Conservation (phyloP, 2,797 vertebrate species). For the Nannoperca australis region DNA sequence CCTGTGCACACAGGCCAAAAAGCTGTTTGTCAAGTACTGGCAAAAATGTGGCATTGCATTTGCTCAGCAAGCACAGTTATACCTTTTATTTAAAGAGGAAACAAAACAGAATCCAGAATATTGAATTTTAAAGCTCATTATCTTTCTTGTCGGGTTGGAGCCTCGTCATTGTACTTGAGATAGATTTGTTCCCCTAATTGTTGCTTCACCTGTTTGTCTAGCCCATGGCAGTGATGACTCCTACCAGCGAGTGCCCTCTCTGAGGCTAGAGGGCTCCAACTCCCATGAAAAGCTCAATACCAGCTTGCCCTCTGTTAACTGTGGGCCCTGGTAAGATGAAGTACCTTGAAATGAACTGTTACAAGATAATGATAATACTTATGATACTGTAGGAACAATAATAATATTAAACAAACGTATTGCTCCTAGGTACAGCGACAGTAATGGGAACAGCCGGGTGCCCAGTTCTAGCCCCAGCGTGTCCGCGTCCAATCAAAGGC, state of each 20-base stretch:
- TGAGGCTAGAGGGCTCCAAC: conserved; percentile 88
- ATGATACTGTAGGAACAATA: neutral
- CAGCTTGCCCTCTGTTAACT: conserved; percentile 96
- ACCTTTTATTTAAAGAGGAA: neutral
- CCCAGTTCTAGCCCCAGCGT: conserved; percentile 65
- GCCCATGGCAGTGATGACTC: conserved; percentile 79
- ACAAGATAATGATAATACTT: neutral
- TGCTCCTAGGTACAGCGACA: conserved; percentile 82
- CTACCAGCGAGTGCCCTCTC: conserved; percentile 88
- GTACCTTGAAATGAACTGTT: neutral
- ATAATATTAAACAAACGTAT: neutral
- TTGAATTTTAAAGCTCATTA: neutral
- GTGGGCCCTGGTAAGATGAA: conserved; percentile 84
- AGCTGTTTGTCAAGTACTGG: neutral
- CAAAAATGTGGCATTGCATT: neutral
- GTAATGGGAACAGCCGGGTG: conserved; percentile 81
- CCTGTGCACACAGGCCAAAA: neutral
- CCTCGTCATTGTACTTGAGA: neutral
- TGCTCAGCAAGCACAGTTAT: neutral
- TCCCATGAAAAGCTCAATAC: conserved; percentile 97
- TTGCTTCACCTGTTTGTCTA: conserved; percentile 23
- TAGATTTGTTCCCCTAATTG: neutral
- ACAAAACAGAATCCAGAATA: neutral
- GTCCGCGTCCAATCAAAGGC: conserved; percentile 76
- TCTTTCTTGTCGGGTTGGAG: neutral